Evolutionary conservation across 2,797 vertebrate genomes (phyloP), one percentile per base, ranked within the genome.

Genomic region (Lerista edwardsae): DNA sequence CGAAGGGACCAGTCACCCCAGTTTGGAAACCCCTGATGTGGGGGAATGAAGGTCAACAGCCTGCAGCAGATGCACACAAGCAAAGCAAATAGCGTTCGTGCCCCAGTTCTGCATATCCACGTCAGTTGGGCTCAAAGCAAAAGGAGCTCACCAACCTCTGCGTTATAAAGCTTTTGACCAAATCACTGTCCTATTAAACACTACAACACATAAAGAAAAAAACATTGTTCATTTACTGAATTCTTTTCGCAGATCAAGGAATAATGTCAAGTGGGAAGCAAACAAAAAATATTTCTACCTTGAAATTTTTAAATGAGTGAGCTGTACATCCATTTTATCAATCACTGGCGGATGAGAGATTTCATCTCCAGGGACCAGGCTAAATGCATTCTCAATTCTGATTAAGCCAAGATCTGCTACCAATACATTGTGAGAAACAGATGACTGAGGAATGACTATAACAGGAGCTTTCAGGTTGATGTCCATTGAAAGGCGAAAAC

Each of bases 301-400:
- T 83, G 97, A 98, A 12, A 99, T 94, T 68, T 99, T 98, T 80
- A 99, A 93, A 73, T 98, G 94, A 1, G 97, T 98, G 62, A 99
- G 97, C 25, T 97, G 94, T 4, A 99, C 88, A 29, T 96, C 92
- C 97, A 99, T 98, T 73, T 92, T 96, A 89, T 99, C 98, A 6
- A 98, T 95, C 69, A 99, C 94, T 0, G 97, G 98, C 1, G 98
- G 98, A 80, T 98, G 96, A 1, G 95, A 93, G 90, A 92, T 93
- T 0, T 91, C 93, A 15, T 96, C 95, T 21, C 95, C 89, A 1
- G 96, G 87, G 81, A 97, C 93, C 88, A 97, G 89, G 62, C 92
- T 94, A 89, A 98, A 98, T 79, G 90, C 94, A 88, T 98, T 98
- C 83, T 94, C 95, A 84, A 98, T 94, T 88, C 89, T 95, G 83